Percentiles rank a stretch among this genome's conserved stretches.
These are phyloP conservation scores for Cotesia chilonis DNA, from an alignment of 1,140 invertebrate species.

Conservation along the genomic window DNA sequence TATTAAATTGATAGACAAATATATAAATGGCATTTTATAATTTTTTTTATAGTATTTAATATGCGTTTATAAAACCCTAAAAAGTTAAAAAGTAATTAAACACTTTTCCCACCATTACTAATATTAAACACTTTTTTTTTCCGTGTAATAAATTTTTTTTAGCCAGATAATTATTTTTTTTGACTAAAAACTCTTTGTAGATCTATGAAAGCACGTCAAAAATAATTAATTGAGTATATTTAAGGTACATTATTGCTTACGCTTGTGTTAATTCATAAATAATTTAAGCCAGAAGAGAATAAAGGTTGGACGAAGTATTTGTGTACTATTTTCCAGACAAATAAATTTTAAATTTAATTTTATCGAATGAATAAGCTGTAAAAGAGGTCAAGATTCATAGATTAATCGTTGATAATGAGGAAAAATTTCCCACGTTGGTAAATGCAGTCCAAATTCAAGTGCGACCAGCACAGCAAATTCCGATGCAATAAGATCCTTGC, in stretches of 20 bases:
- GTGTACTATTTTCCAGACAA: constrained; percentile 24
- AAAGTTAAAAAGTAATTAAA: constrained; percentile 33
- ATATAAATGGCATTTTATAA: neutral
- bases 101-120: neutral
- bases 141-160: neutral
- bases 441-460: constrained; percentile 92
- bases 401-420: constrained; percentile 94
- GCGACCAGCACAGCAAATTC: constrained; percentile 96
- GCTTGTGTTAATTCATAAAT: neutral
- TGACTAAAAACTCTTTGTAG: neutral
- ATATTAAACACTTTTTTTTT: neutral
- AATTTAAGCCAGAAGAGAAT: constrained; percentile 11
- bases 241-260: constrained; percentile 30
- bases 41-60: constrained; percentile 10
- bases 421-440: constrained; percentile 89
- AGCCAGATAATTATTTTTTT: neutral
- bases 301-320: constrained; percentile 2
- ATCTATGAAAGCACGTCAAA: neutral
- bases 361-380: constrained; percentile 33
- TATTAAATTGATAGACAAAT: constrained; percentile 10
- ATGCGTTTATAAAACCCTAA: constrained; percentile 34
- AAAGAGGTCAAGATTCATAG: constrained; percentile 80
- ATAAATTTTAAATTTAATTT: constrained; percentile 35
- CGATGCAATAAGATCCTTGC: constrained; percentile 88
- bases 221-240: constrained; percentile 13